These are phyloP conservation scores for Gephyroberyx darwinii DNA, from an alignment of 2,797 vertebrate genomes.

Conservation along the genomic window DNA sequence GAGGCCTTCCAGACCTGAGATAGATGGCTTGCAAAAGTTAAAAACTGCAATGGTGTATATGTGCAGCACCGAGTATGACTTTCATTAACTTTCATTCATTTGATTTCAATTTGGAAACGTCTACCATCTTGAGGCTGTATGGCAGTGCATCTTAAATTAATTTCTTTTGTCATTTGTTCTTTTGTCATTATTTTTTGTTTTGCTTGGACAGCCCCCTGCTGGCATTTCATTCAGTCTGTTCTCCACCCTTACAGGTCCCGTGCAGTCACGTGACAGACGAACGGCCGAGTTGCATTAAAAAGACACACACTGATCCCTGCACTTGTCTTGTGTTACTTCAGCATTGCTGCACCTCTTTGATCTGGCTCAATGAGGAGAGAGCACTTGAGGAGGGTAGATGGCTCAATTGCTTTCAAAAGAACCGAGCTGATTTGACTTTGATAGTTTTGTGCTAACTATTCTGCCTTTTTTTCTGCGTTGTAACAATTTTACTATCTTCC, in stretches of 20 bases:
- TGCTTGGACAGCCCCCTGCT: too few relatives aligned
- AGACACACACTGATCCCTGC: neutral
- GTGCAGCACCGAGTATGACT: too few relatives aligned
- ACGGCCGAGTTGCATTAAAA: neutral
- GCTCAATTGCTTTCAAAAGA: slow-evolving; percentile 8
- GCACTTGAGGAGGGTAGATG: neutral
- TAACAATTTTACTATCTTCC: neutral
- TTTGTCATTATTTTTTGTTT: neutral
- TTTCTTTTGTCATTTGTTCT: neutral
- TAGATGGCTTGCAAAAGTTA: neutral
- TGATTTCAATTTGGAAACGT: neutral
- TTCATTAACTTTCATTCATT: neutral
- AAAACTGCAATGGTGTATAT: too few relatives aligned
- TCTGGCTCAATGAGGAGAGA: neutral
- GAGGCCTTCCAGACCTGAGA: slow-evolving; percentile 6
- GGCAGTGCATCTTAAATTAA: neutral
- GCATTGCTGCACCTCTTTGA: neutral
- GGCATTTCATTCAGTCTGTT: too few relatives aligned
- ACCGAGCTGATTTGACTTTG: neutral
- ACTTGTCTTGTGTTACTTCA: neutral
- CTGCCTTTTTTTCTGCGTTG: too few relatives aligned
- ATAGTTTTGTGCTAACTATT: neutral
- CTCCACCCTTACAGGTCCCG: too few relatives aligned
- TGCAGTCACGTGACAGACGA: neutral
- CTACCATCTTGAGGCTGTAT: neutral